A percentile compares a stretch with the other conserved stretches of the same genome.
Evolutionary conservation across 2,113 vertebrate genomes (phyloP).

Genomic region (Noturus placidus): DNA sequence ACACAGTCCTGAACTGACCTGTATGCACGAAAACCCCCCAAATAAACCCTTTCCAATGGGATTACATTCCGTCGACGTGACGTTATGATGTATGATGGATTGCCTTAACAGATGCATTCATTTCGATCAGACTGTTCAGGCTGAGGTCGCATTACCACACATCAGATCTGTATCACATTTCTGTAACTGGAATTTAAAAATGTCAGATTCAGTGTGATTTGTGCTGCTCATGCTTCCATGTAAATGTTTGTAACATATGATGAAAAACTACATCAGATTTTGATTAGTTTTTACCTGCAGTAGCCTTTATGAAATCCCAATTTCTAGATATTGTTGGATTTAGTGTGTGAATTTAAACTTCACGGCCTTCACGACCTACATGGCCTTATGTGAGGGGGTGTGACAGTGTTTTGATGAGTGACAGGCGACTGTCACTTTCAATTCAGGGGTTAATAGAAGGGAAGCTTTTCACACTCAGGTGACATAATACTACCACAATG

Average conservation of each 20-base stretch:
- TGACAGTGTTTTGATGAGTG: slow-evolving; percentile 45
- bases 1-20: background rate
- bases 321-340: background rate
- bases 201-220: background rate
- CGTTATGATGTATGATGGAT: background rate
- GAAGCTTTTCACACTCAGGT: slow-evolving; percentile 23
- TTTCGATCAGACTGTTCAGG: background rate
- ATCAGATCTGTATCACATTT: background rate
- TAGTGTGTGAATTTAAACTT: slow-evolving; percentile 2
- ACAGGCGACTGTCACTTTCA: slow-evolving; percentile 37
- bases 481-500: background rate
- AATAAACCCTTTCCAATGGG: background rate
- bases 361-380: too few relatives aligned
- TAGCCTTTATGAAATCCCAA: background rate
- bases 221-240: background rate
- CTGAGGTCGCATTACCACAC: background rate
- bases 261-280: background rate
- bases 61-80: background rate
- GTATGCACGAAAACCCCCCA: background rate
- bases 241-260: background rate
- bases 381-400: slow-evolving; percentile 35
- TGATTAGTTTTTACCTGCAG: background rate
- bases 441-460: slow-evolving; percentile 55
- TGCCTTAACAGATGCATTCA: background rate
- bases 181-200: background rate